Percentiles rank a stretch among this genome's conserved stretches.
Evolutionary conservation across 2,888 invertebrate genomes (phyloP).

Genomic region (Tanytarsus gracilentus): DNA sequence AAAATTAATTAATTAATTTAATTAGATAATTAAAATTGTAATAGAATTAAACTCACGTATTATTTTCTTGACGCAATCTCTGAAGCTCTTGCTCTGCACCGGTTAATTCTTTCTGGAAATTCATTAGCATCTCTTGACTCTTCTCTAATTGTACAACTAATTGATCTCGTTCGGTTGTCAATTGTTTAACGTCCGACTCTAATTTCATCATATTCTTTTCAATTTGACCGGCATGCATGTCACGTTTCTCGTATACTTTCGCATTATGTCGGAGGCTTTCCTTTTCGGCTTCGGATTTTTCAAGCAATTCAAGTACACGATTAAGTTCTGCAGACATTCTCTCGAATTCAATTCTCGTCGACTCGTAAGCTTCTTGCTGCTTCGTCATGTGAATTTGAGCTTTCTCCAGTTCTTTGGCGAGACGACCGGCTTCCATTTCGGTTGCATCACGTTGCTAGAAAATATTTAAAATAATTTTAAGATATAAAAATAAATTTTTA

Average conservation of each 20-base stretch:
- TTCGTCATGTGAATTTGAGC: slow-evolving; percentile 74
- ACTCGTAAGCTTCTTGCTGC: slow-evolving; percentile 73
- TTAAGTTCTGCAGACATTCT: slow-evolving; percentile 73
- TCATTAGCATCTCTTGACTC: slow-evolving; percentile 85
- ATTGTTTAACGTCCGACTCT: slow-evolving; percentile 75
- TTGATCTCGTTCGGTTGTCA: slow-evolving; percentile 79
- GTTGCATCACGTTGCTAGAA: slow-evolving; percentile 58
- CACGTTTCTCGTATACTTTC: slow-evolving; percentile 65
- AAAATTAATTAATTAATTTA: not conserved
- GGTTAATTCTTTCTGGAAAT: slow-evolving; percentile 84
- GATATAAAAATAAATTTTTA: not conserved
- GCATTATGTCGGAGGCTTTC: slow-evolving; percentile 68
- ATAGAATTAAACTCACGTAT: slow-evolving; percentile 34
- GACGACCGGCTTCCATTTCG: slow-evolving; percentile 73
- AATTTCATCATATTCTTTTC: slow-evolving; percentile 79
- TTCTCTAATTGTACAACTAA: slow-evolving; percentile 82
- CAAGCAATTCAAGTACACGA: slow-evolving; percentile 70
- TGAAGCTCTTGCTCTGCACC: slow-evolving; percentile 74
- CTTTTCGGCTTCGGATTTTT: slow-evolving; percentile 66
- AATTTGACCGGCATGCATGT: slow-evolving; percentile 68
- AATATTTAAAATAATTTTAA: not conserved
- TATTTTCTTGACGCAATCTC: slow-evolving; percentile 63
- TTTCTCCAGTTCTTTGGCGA: slow-evolving; percentile 79
- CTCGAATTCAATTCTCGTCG: slow-evolving; percentile 75
- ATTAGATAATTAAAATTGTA: not conserved